A percentile compares a stretch with the other conserved stretches of the same genome.
These are phyloP conservation scores for Phylloscopus trochilus DNA, from an alignment of 2,113 vertebrate species.

Conservation along the genomic window DNA sequence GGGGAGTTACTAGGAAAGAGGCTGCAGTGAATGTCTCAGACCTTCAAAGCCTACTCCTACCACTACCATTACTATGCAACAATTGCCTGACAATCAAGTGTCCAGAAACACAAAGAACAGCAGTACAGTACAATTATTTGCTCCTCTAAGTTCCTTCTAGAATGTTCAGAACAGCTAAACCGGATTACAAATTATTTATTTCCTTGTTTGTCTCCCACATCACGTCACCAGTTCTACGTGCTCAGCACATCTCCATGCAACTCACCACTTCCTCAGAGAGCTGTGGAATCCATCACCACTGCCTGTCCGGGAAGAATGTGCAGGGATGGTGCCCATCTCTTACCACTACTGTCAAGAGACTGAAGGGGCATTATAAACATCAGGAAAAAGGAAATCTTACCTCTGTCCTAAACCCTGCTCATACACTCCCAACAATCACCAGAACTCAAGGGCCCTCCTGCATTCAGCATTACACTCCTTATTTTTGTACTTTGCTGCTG, in stretches of 20 bases:
- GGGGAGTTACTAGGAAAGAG: background rate
- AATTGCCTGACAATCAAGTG: background rate
- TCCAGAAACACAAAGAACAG: background rate
- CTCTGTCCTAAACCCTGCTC: background rate
- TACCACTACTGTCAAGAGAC: background rate
- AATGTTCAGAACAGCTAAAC: background rate
- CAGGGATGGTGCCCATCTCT: accelerated
- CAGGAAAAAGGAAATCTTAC: background rate
- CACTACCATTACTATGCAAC: background rate
- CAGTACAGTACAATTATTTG: background rate
- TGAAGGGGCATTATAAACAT: background rate
- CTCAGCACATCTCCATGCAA: background rate
- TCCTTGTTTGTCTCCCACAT: background rate
- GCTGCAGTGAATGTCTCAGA: background rate
- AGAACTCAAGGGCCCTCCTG: background rate
- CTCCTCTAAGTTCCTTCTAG: background rate
- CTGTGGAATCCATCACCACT: background rate
- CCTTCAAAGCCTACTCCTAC: background rate
- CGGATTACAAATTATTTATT: background rate
- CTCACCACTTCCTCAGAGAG: background rate
- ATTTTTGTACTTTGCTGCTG: background rate
- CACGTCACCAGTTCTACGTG: background rate
- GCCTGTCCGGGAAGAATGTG: background rate
- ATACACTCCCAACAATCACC: background rate
- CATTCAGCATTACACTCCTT: background rate